Conservation (phyloP, 53 echinoderm and acorn worm species). For the Antedon mediterranea region DNA sequence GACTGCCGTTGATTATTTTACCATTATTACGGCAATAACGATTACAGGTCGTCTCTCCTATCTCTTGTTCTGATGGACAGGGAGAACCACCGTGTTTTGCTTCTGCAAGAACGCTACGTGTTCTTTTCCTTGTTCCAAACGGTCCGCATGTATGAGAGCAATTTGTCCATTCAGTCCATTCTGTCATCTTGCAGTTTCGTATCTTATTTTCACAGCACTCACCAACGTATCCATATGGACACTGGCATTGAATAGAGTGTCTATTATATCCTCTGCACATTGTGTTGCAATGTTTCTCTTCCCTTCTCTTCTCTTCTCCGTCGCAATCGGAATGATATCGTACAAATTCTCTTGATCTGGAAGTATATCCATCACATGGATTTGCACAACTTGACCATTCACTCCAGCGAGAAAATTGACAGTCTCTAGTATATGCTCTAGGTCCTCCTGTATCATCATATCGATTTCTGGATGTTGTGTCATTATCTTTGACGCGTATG, state of each 20-base stretch:
- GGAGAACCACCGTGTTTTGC: not conserved
- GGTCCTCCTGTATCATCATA: too few relatives aligned
- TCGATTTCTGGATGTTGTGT: too few relatives aligned
- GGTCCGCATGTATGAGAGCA: not conserved
- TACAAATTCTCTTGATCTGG: not conserved
- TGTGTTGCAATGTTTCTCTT: not conserved
- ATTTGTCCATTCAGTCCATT: not conserved
- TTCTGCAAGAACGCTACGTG: not conserved
- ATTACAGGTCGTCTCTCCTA: not conserved
- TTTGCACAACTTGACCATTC: not conserved
- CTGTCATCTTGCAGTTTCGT: not conserved
- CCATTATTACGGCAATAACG: not conserved
- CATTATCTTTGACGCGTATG: too few relatives aligned
- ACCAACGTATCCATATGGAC: not conserved
- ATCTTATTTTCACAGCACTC: not conserved
- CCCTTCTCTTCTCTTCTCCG: too few relatives aligned
- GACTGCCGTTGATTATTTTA: too few relatives aligned
- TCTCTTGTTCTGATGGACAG: not conserved
- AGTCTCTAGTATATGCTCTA: too few relatives aligned
- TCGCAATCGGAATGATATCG: not conserved
- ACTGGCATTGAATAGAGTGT: not conserved
- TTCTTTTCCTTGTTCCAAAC: not conserved
- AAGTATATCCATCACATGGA: not conserved
- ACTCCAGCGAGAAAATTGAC: not conserved
- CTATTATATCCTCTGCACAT: not conserved